Percentiles rank a stretch among this genome's conserved stretches.
phyloP scores from a whole-genome alignment of 2,797 vertebrate genomes.

The Gephyroberyx darwinii region DNA sequence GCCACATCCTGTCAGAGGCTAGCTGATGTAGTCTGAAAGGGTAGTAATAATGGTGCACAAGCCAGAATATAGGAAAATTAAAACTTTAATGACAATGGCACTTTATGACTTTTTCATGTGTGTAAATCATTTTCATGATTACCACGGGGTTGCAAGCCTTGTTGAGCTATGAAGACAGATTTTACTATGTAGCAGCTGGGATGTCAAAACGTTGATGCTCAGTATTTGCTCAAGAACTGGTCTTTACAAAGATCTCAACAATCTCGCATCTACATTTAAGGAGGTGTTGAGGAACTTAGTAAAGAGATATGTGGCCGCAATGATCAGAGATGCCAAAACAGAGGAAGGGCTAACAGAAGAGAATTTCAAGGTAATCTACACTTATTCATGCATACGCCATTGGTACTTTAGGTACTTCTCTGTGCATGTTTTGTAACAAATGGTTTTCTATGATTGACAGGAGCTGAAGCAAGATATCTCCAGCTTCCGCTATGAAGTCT shows the following conservation, averaged over 20 bases:
- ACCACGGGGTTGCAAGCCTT: too few species aligned
- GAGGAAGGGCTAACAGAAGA: slow-evolving; percentile 96
- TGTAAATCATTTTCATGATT: too few species aligned
- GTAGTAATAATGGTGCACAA: too few species aligned
- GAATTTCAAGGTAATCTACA: slow-evolving; percentile 91
- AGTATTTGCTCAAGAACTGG: too few species aligned
- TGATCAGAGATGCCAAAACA: slow-evolving; percentile 96
- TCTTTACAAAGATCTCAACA: neutral
- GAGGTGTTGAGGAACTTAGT: slow-evolving; percentile 95
- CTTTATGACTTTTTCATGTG: too few species aligned
- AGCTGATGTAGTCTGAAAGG: too few species aligned
- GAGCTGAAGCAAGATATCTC: slow-evolving; percentile 99
- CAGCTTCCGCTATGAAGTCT: slow-evolving; percentile 96
- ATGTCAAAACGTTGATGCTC: too few species aligned
- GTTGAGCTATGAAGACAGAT: too few species aligned
- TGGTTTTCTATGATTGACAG: slow-evolving; percentile 71
- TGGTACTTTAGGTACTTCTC: neutral
- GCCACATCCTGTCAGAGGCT: too few species aligned
- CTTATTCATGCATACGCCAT: neutral
- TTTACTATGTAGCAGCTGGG: too few species aligned
- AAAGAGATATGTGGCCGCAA: slow-evolving; percentile 95
- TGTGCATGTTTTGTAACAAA: neutral
- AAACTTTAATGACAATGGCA: too few species aligned
- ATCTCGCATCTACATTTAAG: slow-evolving; percentile 70
- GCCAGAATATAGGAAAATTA: too few species aligned